Conservation (phyloP, 2,888 invertebrate species). For the Galerucella nymphaeae region DNA sequence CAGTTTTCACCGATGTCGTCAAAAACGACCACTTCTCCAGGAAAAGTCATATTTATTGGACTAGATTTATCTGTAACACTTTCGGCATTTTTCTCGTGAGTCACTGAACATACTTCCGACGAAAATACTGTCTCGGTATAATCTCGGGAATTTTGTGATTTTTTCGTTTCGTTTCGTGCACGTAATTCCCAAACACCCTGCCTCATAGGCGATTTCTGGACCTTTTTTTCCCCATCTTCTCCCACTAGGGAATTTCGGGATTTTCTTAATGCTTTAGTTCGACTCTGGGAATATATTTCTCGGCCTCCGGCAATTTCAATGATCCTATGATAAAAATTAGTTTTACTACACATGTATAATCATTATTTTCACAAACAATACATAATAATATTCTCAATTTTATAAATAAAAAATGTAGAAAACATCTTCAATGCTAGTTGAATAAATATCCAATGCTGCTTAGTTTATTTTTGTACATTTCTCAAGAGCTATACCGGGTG, state of each 20-base stretch:
- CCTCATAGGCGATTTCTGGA: conserved; percentile 67
- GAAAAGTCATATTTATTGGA: conserved; percentile 72
- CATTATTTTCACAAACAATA: background rate
- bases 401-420: background rate
- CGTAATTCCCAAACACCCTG: conserved; percentile 72
- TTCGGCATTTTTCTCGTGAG: conserved; percentile 58
- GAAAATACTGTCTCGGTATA: conserved; percentile 73
- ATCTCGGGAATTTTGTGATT: conserved; percentile 66
- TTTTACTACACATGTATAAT: background rate
- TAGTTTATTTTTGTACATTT: no score
- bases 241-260: conserved; percentile 69
- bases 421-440: no score
- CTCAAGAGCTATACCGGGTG: no score
- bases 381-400: background rate
- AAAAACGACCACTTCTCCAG: conserved; percentile 85
- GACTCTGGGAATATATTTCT: conserved; percentile 85
- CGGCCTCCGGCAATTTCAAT: conserved; percentile 85
- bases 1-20: conserved; percentile 88
- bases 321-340: conserved; percentile 66
- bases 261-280: conserved; percentile 81
- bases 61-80: conserved; percentile 64
- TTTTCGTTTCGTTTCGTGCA: conserved; percentile 63
- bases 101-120: conserved; percentile 71
- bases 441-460: no score
- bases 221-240: conserved; percentile 63